Conservation (phyloP, 2,888 invertebrate species). For the Caprella mutica region DNA sequence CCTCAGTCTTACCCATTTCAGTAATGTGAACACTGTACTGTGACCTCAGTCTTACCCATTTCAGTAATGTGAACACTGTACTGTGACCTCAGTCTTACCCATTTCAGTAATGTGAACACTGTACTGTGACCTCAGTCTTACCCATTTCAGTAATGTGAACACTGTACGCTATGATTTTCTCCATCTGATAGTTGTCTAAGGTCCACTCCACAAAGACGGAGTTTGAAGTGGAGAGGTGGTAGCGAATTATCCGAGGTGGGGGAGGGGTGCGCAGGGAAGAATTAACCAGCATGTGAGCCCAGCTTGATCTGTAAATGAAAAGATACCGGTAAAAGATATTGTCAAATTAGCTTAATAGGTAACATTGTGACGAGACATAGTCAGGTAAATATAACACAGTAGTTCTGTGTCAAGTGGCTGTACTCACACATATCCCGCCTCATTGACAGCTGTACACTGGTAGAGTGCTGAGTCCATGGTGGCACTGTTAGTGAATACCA, state of each 20-base stretch:
- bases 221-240: constrained; percentile 16
- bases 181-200: constrained; percentile 2
- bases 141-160: constrained; percentile 22
- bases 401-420: not conserved
- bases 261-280: constrained; percentile 25
- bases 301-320: constrained; percentile 17
- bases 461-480: constrained; percentile 28
- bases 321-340: not conserved
- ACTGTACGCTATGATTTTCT: constrained; percentile 21
- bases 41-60: too few relatives aligned
- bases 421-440: constrained; percentile 31
- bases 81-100: too few relatives aligned
- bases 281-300: constrained; percentile 28
- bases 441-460: constrained; percentile 27
- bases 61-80: too few relatives aligned
- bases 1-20: too few relatives aligned
- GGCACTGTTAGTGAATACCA: constrained; percentile 25
- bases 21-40: too few relatives aligned
- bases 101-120: too few relatives aligned
- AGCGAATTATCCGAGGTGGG: constrained; percentile 19
- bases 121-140: not conserved
- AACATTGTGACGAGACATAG: not conserved
- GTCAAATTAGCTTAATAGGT: not conserved
- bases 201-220: constrained; percentile 23
- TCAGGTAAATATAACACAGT: too few relatives aligned